Percentiles rank a stretch among this genome's conserved stretches.
Evolutionary conservation across 2,888 invertebrate genomes (phyloP).

Genomic region (Sycophila texana): DNA sequence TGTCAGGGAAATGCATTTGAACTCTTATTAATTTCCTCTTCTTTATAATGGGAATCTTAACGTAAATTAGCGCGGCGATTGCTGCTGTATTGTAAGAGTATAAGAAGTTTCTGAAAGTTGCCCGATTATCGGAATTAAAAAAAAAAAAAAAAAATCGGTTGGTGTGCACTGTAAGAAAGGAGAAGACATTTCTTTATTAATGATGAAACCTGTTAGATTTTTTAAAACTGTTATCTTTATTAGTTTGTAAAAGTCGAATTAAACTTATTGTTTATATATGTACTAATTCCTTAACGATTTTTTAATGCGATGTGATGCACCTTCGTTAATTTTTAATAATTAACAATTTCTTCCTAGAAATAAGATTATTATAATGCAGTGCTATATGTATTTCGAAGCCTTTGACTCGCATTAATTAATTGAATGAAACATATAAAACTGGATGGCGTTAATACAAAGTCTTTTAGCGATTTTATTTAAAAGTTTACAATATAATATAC

Average conservation of each 20-base stretch:
- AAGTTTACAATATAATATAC: background rate
- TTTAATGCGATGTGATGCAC: no score
- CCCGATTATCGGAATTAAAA: no score
- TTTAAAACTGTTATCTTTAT: background rate
- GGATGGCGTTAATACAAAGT: background rate
- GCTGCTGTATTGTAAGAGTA: background rate
- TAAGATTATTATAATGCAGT: background rate
- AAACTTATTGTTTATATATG: background rate
- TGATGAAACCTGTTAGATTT: background rate
- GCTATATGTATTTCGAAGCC: background rate
- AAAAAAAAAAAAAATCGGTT: background rate
- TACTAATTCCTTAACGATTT: no score
- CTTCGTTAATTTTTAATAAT: background rate
- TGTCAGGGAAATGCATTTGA: background rate
- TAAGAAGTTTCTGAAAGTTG: no score
- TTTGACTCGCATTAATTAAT: background rate
- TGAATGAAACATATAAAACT: background rate
- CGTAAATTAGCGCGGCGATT: constrained; percentile 62
- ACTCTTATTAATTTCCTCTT: constrained; percentile 28
- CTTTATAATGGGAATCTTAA: background rate
- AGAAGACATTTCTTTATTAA: background rate
- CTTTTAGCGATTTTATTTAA: background rate
- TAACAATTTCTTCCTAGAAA: background rate
- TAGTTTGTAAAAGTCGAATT: background rate
- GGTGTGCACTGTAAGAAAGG: background rate